Percentiles rank a stretch among this genome's conserved stretches.
Evolutionary conservation across 2,797 vertebrate species (phyloP).

Genomic region (Gymnopithys bicolor): DNA sequence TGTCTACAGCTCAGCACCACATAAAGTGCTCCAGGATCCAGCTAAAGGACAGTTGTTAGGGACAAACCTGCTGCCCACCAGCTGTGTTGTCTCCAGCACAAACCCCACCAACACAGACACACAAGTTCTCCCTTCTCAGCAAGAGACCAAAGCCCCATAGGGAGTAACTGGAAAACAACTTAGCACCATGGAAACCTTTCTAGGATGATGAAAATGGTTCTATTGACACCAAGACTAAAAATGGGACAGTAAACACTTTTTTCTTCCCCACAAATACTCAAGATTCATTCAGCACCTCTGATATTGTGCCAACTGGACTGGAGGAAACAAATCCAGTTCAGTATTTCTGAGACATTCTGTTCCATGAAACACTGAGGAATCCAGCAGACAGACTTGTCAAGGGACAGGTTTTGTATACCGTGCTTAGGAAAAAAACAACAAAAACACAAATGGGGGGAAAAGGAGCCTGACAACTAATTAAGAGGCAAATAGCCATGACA

Average conservation of each 20-base stretch:
- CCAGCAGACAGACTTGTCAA: background rate
- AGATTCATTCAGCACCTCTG: background rate
- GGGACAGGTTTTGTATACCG: background rate
- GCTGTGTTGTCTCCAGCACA: background rate
- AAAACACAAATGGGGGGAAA: background rate
- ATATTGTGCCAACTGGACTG: background rate
- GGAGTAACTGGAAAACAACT: background rate
- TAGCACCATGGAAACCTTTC: background rate
- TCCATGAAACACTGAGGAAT: background rate
- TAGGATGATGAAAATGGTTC: background rate
- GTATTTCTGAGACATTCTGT: background rate
- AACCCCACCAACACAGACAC: background rate
- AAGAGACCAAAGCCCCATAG: background rate
- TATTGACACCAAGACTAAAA: background rate
- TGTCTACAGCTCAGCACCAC: background rate
- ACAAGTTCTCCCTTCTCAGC: background rate
- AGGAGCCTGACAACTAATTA: background rate
- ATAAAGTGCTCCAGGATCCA: background rate
- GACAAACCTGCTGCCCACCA: background rate
- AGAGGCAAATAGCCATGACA: background rate
- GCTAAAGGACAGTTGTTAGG: background rate
- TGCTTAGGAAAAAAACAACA: background rate
- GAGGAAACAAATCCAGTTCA: background rate
- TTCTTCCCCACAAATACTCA: background rate
- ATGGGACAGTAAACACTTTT: background rate